Base-by-base conservation (phyloP, 2,888 invertebrate genomes). In the Parnassius smintheus region DNA sequence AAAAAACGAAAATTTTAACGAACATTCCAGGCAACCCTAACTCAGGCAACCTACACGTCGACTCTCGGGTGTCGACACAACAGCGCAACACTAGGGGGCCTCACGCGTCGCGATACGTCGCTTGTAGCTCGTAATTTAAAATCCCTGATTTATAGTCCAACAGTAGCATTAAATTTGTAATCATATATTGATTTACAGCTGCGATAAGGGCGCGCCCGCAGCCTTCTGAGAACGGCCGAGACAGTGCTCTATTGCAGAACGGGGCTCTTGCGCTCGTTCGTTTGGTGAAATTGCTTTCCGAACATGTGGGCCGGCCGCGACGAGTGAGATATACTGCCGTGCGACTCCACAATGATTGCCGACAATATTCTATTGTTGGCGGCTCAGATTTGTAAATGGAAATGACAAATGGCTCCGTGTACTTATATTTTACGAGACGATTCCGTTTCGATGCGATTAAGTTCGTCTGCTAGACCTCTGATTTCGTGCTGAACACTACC, bases 91-190 rank as follows among this genome's bases (percentile, higher is more conserved):
- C 90, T 89, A 90, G 89, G 89, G 88, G 90, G 88, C 85, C 90
- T 87, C 89, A 88, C 90, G 90, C 90, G 88, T 87, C 77, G 85
- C 80, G 81, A 83, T 83, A 80, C 86, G 80, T 82, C 81, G 82
- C 85, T 80, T 83, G 89, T 88, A 88, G 81, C 81, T 88, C 91
- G 89, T 91, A 88, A 91, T 89, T 91, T 89, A 88, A 89, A 90
- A 89, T 87, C 78, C 74, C 85, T 88, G 91, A 91, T 91, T 91
- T 91, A 91, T 88, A 85, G 85, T 80, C 80, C 87, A 90, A 91
- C 91, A 86, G 91, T 91, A 91, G 91, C 91, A 91, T 91, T 91
- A 91, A 91, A 91, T 91, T 91, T 91, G 91, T 91, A 91, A 91
- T 91, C 90, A 90, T 89, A 90, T 91, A 91, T 91, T 91, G 91